These are phyloP conservation scores for Leptestheria dahalacensis DNA, from an alignment of 1,140 invertebrate genomes.

Conservation along the genomic window DNA sequence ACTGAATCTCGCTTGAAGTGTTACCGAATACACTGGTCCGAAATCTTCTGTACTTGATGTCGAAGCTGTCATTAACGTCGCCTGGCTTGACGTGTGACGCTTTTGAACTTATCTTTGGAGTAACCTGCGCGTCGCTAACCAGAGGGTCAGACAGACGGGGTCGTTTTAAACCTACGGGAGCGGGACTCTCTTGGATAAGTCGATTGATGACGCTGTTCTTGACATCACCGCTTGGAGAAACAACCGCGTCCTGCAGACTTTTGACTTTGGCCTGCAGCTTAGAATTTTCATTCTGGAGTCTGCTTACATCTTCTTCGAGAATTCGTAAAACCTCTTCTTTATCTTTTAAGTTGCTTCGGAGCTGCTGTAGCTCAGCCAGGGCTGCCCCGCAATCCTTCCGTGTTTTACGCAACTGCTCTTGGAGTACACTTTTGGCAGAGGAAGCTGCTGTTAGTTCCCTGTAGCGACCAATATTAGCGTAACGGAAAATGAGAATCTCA, in stretches of 20 bases:
- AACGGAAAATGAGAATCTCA: neutral
- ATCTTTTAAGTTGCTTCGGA: constrained; percentile 1
- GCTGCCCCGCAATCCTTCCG: neutral
- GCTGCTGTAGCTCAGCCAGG: neutral
- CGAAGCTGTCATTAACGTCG: neutral
- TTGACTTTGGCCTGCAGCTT: constrained; percentile 1
- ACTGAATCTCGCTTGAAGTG: neutral
- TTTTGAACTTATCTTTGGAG: neutral
- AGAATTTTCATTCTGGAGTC: constrained; percentile 3
- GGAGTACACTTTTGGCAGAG: neutral
- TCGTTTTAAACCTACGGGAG: neutral
- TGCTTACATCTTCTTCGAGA: constrained; percentile 1
- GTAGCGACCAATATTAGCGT: neutral
- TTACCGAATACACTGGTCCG: neutral
- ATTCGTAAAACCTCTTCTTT: neutral
- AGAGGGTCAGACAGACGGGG: too few species aligned
- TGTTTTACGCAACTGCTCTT: constrained; percentile 4
- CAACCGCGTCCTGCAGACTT: neutral
- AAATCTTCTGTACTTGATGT: neutral
- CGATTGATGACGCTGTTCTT: constrained; percentile 1
- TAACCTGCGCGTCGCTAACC: neutral
- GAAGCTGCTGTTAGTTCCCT: constrained; percentile 8
- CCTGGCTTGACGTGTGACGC: neutral
- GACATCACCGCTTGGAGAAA: constrained; percentile 7
- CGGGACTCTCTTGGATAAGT: constrained; percentile 9